Evolutionary conservation across 2,888 invertebrate species (phyloP), one percentile per base, ranked within the genome.

Genomic region (Leptinotarsa rubiginosa): DNA sequence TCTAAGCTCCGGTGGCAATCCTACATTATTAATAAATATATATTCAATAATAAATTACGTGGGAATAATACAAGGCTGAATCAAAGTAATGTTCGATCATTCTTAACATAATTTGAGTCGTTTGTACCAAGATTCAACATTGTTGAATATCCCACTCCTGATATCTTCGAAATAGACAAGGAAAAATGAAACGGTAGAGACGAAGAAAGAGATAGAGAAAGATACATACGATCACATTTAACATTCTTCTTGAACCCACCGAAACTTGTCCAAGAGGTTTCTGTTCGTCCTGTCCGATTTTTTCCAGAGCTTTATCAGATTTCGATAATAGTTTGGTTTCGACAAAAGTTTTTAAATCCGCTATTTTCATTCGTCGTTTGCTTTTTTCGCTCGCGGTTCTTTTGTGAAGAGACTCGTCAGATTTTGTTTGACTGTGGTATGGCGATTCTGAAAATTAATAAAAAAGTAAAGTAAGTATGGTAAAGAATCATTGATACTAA

Each of bases 241-340:
- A 81, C 78, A 86, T 83, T 82, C 82, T 80, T 80, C 84, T 82
- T 77, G 90, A 89, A 90, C 91, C 90, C 91, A 93, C 92, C 90
- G 92, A 91, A 90, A 92, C 91, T 82, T 91, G 91, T 83, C 90
- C 85, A 74, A 88, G 78, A 67, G 85, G 81, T 80, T 87, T 87
- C 69, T 92, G 90, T 81, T 94, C 94, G 41, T 95, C 95, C 67
- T 94, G 93, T 76, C 95, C 96, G 85, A 96, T 95, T 89, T 95
- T 96, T 88, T 96, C 96, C 83, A 97, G 88, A 76, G 96, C 95
- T 87, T 96, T 96, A 83, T 97, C 96, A 0, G 97, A 97, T 87
- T 96, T 96, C 0, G 96, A 97, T 73, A 97, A 89, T 81, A 97
- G 89, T 87, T 96, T 96, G 0, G 96, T 96, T 87, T 97, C 97